A percentile compares a stretch with the other conserved stretches of the same genome.
These are phyloP conservation scores for Melieria picta DNA, from an alignment of 2,888 invertebrate genomes.

Conservation along the genomic window DNA sequence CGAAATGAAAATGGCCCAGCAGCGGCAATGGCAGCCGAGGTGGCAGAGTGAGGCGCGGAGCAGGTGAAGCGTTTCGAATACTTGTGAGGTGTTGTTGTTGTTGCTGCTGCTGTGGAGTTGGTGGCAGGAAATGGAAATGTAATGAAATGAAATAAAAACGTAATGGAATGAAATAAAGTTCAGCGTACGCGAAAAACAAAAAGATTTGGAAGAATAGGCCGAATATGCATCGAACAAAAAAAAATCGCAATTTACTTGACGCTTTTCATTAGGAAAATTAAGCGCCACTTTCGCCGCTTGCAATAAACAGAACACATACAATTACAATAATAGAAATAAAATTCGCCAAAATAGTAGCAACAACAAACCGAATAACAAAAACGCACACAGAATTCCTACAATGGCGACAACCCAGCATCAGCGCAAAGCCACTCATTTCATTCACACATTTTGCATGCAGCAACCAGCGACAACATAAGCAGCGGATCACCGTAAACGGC, in stretches of 20 bases:
- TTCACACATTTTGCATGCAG: conserved; percentile 8
- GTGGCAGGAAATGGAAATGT: neutral
- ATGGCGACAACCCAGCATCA: neutral
- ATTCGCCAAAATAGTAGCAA: too few species aligned
- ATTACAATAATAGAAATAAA: too few species aligned
- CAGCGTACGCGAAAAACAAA: neutral
- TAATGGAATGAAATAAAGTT: conserved; percentile 1
- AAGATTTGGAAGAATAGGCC: too few species aligned
- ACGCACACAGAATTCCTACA: neutral
- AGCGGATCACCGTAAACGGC: conserved; percentile 11
- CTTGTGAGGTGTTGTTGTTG: too few species aligned
- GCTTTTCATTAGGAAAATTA: conserved; percentile 27
- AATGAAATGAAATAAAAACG: conserved; percentile 15
- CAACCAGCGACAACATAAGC: neutral
- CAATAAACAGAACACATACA: too few species aligned
- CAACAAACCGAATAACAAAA: too few species aligned
- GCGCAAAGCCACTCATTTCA: conserved; percentile 12
- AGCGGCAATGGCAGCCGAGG: too few species aligned
- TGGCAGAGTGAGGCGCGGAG: too few species aligned
- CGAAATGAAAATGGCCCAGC: too few species aligned
- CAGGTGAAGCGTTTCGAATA: too few species aligned
- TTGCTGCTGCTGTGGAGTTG: too few species aligned
- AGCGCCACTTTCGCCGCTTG: neutral
- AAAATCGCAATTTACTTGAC: neutral
- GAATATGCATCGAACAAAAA: neutral